A percentile compares a stretch with the other conserved stretches of the same genome.
Evolutionary conservation across 2,797 vertebrate genomes (phyloP).

Genomic region (Onychomys leucogaster): DNA sequence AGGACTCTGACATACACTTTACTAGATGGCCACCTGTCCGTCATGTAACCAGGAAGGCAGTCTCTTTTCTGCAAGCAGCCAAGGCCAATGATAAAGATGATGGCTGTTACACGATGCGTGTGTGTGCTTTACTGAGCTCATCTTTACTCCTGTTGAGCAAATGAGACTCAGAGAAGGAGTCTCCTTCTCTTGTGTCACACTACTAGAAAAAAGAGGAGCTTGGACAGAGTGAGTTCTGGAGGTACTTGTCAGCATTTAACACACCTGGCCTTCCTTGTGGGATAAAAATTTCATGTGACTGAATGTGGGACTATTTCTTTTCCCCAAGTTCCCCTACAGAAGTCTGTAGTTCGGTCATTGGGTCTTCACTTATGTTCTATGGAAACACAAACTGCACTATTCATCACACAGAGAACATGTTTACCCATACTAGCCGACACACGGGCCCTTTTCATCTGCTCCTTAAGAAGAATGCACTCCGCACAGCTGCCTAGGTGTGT

Average conservation of each 20-base stretch:
- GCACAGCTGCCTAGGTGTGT: accelerated
- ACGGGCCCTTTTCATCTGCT: background rate
- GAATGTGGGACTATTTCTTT: background rate
- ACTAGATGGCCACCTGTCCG: background rate
- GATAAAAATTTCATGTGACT: background rate
- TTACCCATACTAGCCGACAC: background rate
- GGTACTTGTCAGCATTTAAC: background rate
- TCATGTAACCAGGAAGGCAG: background rate
- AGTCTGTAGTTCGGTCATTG: slow-evolving; percentile 7
- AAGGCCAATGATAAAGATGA: background rate
- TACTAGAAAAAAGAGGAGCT: background rate
- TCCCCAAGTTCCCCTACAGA: background rate
- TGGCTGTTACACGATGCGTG: no score
- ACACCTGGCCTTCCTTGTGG: background rate
- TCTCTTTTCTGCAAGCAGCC: background rate
- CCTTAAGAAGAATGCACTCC: background rate
- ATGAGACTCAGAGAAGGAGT: background rate
- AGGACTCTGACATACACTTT: background rate
- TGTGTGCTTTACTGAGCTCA: background rate
- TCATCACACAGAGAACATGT: background rate
- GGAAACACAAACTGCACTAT: background rate
- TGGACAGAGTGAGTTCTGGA: background rate
- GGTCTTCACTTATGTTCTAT: background rate
- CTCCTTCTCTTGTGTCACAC: background rate
- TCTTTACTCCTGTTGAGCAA: slow-evolving; percentile 17